Conservation (phyloP, 2,888 invertebrate genomes). For the Sarcophaga caerulescens region DNA sequence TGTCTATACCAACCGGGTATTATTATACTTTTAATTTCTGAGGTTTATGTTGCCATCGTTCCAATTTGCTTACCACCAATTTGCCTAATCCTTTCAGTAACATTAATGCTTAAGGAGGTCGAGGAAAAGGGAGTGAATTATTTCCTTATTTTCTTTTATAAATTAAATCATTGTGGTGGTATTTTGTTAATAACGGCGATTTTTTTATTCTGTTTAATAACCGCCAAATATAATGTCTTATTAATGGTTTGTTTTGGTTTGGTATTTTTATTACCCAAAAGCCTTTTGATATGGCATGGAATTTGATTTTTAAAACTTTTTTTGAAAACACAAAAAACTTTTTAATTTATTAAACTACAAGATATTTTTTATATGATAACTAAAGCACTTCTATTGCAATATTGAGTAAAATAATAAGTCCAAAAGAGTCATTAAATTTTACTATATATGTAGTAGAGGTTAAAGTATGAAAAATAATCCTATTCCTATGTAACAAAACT, state of each 20-base stretch:
- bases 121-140: neutral
- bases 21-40: no score
- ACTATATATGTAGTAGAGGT: no score
- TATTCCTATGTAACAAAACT: no score
- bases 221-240: neutral
- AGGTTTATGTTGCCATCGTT: neutral
- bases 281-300: neutral
- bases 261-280: neutral
- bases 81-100: neutral
- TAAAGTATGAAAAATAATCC: no score
- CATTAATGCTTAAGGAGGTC: neutral
- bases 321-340: no score
- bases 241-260: neutral
- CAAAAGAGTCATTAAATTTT: no score
- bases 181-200: neutral
- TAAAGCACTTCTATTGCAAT: no score
- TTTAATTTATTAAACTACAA: no score
- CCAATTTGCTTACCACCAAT: neutral
- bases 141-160: neutral
- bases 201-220: neutral
- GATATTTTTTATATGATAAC: no score
- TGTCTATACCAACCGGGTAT: no score
- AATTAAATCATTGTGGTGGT: constrained; percentile 1
- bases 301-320: no score
- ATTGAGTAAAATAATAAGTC: no score